Base-by-base conservation (phyloP, 2,888 invertebrate genomes). In the Falcaria lacertinaria region DNA sequence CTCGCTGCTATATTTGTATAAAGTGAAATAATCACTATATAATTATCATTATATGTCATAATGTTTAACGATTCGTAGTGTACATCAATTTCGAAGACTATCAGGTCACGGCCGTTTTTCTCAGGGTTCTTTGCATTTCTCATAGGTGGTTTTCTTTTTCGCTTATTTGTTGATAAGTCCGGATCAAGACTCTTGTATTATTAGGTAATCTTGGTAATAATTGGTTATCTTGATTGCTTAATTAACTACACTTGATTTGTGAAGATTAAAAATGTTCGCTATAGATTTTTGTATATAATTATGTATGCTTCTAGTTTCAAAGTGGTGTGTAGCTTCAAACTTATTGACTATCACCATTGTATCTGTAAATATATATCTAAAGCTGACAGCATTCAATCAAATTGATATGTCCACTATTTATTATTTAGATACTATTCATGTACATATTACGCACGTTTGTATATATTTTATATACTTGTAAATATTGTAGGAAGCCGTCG, bases 1-100 rank as follows among this genome's bases (percentile, higher is more conserved):
- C 93, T 93, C 93, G 92, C 92, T 92, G 92, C 92, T 92, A 91
- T 91, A 91, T 91, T 91, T 90, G 91, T 92, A 92, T 91, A 92
- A 91, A 91, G 89, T 90, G 89, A 90, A 86, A 74, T 89, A 86
- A 86, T 85, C 83, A 81, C 85, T 85, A 80, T 84, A 77, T 82
- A 80, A 80, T 87, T 80, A 81, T 84, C 80, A 80, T 84, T 86
- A 78, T 84, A 84, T 82, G 78, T 82, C 84, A 80, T 87, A 84
- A 85, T 80, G 67, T 84, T 82, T 78, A 80, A 86, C 81, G 73
- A 77, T 77, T 78, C 52, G 80, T 87, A 87, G 86, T 83, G 77
- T 70, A 71, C 74, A 79, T 86, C 87, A 84, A 86, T 89, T 89
- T 88, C 86, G 87, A 86, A 86, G 76, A 72, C 88, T 88, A 86